Evolutionary conservation across 2,113 vertebrate species (phyloP).

Genomic region (Gymnobelideus leadbeateri): DNA sequence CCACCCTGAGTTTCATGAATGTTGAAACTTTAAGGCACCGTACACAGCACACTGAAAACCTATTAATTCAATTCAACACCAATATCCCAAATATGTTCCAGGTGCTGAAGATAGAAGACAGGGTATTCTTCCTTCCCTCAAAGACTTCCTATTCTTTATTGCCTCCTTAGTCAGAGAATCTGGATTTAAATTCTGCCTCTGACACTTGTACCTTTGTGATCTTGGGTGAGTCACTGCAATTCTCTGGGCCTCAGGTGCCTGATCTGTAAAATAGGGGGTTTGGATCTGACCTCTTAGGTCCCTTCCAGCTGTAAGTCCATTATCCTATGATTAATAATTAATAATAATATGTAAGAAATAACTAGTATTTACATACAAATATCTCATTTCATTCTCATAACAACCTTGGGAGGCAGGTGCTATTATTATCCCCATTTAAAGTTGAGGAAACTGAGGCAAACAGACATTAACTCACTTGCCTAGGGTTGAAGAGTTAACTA

Average conservation of each 20-base stretch:
- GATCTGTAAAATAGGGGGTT: background rate
- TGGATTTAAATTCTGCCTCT: background rate
- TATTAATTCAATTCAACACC: background rate
- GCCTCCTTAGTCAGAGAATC: background rate
- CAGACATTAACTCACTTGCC: background rate
- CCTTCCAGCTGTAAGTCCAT: background rate
- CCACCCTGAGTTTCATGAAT: too few species aligned
- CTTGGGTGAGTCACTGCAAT: background rate
- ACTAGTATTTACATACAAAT: background rate
- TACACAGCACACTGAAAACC: background rate
- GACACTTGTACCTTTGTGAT: background rate
- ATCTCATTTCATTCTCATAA: constrained; percentile 3
- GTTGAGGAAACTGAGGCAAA: constrained; percentile 34
- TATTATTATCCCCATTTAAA: background rate
- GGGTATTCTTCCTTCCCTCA: background rate
- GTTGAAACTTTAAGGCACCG: background rate
- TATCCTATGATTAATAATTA: background rate
- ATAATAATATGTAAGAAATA: background rate
- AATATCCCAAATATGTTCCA: background rate
- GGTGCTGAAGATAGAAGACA: background rate
- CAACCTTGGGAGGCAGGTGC: constrained; percentile 4
- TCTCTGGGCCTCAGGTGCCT: too few species aligned
- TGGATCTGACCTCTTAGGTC: background rate
- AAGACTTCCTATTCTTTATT: background rate
- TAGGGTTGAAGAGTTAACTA: background rate